These are phyloP conservation scores for Lepisosteus osseus DNA, from an alignment of 2,113 vertebrate species.

Conservation along the genomic window DNA sequence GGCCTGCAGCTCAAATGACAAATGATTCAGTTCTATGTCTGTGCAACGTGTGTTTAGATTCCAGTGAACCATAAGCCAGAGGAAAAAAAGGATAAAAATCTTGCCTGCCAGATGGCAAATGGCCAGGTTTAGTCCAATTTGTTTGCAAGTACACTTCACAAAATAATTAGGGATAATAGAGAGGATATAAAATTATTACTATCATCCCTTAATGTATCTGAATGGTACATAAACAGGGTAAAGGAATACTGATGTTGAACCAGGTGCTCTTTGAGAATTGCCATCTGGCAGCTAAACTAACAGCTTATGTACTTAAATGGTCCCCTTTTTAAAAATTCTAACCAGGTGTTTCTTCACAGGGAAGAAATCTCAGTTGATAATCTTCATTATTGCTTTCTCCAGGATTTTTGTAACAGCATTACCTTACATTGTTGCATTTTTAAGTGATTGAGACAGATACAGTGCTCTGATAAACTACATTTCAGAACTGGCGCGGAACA, in stretches of 20 bases:
- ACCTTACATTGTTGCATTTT: constrained; percentile 36
- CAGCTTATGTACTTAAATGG: constrained; percentile 40
- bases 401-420: constrained; percentile 27
- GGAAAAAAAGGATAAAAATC: constrained; percentile 4
- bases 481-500: too few relatives aligned
- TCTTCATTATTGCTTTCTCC: constrained; percentile 35
- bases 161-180: constrained; percentile 20
- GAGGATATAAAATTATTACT: constrained; percentile 43
- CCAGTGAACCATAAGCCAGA: not conserved
- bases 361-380: constrained; percentile 40
- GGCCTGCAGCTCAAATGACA: too few relatives aligned
- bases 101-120: constrained; percentile 21
- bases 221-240: constrained; percentile 25
- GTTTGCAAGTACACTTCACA: constrained; percentile 1
- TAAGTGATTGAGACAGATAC: not conserved
- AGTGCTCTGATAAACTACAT: too few relatives aligned
- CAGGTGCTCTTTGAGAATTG: constrained; percentile 57
- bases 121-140: constrained; percentile 24
- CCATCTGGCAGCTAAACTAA: constrained; percentile 58
- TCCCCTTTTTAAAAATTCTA: constrained; percentile 18
- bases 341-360: constrained; percentile 53
- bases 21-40: too few relatives aligned
- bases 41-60: too few relatives aligned
- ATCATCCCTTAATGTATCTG: constrained; percentile 39
- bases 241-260: constrained; percentile 44